Evolutionary conservation across 2,113 vertebrate species (phyloP).

Genomic region (Ascaphus truei): DNA sequence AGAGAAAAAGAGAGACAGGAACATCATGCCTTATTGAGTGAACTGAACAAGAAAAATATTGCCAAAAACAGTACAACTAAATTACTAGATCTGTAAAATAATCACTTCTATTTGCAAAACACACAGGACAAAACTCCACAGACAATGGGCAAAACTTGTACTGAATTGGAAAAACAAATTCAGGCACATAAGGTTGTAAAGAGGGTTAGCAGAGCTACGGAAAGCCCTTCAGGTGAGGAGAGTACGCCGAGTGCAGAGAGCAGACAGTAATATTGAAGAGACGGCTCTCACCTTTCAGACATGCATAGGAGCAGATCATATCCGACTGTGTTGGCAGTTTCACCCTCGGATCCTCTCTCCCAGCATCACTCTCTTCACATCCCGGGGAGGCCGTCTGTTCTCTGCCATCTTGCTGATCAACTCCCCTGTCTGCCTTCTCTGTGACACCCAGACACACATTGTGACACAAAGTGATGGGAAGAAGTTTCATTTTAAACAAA

Average conservation of each 20-base stretch:
- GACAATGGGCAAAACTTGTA: too few species aligned
- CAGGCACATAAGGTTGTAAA: too few species aligned
- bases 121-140: too few species aligned
- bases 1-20: not conserved
- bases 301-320: conserved; percentile 95
- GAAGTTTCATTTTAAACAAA: conserved; percentile 60
- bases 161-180: too few species aligned
- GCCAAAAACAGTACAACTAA: accelerated
- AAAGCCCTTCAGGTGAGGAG: too few species aligned
- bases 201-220: too few species aligned
- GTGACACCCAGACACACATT: not conserved
- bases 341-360: conserved; percentile 67
- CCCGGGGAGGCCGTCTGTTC: conserved; percentile 57
- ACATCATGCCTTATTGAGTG: not conserved
- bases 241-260: too few species aligned
- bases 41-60: too few species aligned
- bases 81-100: too few species aligned
- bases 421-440: conserved; percentile 78
- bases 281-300: conserved; percentile 81
- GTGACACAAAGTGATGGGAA: too few species aligned
- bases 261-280: too few species aligned
- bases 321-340: conserved; percentile 88
- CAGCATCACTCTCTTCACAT: conserved; percentile 82
- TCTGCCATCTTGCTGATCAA: conserved; percentile 87
- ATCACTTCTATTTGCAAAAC: too few species aligned